Base-by-base conservation (phyloP, 2,888 invertebrate species). In the Pseudoips prasinana region DNA sequence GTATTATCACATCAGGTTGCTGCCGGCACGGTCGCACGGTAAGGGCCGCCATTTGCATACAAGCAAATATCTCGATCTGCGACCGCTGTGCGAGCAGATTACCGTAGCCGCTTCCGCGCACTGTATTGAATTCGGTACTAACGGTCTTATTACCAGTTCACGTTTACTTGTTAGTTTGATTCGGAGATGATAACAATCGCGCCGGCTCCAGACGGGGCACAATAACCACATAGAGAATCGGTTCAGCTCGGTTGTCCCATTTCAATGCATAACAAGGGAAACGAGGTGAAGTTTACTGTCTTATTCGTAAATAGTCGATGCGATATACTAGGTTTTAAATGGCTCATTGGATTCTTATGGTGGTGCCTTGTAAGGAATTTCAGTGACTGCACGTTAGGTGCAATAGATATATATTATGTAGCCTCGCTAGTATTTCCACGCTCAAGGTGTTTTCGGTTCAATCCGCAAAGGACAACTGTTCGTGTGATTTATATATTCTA, bases 1-100 rank as follows among this genome's bases (percentile, higher is more conserved):
- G 78, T 86, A 86, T 86, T 85, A 87, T 85, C 82, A 82, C 86
- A 86, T 87, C 85, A 83, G 74, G 55, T 64, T 71, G 74, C 70
- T 59, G 54, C 53, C 60, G 51, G 60, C 69, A 64, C 69, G 66
- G 81, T 80, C 80, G 79, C 81, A 82, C 80, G 81, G 78, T 78
- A 81, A 82, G 76, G 75, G 75, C 67, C 70, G 56, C 65, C 59
- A 87, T 88, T 86, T 79, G 84, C 88, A 88, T 87, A 87, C 84
- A 87, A 84, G 84, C 70, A 80, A 78, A 78, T 78, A 86, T 84
- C 83, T 73, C 77, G 84, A 85, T 85, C 75, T 77, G 59, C 65
- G 65, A 62, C 65, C 70, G 71, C 74, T 66, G 66, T 48, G 66
- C 64, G 50, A 63, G 73, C 74, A 77, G 83, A 83, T 85, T 82